Evolutionary conservation across 2,797 vertebrate species (phyloP).

Genomic region (Phylloscopus collybita): DNA sequence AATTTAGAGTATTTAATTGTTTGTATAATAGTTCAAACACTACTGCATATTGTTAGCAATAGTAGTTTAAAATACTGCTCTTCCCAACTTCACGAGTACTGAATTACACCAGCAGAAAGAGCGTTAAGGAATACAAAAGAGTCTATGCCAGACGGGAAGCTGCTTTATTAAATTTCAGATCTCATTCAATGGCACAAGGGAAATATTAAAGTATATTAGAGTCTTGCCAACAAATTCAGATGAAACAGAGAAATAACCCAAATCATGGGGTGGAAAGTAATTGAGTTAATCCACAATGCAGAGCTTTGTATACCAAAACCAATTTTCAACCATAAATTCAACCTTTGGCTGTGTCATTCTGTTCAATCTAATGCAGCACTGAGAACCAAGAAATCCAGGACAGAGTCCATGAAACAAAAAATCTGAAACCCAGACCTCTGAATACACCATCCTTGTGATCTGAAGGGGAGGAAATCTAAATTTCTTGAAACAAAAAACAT

Average conservation of each 20-base stretch:
- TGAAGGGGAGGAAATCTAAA: neutral
- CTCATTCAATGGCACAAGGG: neutral
- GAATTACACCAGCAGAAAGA: neutral
- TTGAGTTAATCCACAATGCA: neutral
- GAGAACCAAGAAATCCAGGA: neutral
- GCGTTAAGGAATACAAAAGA: neutral
- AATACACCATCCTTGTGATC: neutral
- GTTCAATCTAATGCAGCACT: neutral
- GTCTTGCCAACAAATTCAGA: neutral
- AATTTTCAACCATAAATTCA: neutral
- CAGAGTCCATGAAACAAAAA: neutral
- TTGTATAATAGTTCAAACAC: neutral
- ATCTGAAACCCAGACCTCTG: neutral
- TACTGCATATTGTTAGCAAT: neutral
- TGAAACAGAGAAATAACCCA: neutral
- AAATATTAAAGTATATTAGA: neutral
- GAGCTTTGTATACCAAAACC: neutral
- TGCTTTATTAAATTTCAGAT: slow-evolving; percentile 5
- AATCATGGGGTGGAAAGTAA: neutral
- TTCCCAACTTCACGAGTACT: neutral
- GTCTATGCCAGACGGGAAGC: neutral
- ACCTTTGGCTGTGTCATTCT: neutral
- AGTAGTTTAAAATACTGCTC: neutral
- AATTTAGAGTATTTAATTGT: neutral
- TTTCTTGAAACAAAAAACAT: neutral